phyloP scores from a whole-genome alignment of 1,140 invertebrate species.

The Samia ricini region DNA sequence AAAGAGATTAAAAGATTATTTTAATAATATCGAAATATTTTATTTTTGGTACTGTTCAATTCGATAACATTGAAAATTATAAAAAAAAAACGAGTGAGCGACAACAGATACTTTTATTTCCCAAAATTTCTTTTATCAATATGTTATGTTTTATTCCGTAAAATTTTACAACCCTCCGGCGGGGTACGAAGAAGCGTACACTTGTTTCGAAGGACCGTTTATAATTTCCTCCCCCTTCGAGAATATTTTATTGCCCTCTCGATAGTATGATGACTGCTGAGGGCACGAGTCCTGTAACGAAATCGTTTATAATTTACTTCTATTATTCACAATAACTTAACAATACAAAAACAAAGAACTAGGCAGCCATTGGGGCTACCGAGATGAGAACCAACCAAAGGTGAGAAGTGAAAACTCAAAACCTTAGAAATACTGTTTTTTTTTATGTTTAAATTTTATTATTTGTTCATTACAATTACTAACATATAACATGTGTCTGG shows the following conservation, averaged over 20 bases:
- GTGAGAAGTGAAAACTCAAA: too few relatives aligned
- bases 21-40: too few relatives aligned
- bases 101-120: conserved; percentile 9
- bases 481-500: too few relatives aligned
- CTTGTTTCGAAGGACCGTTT: too few relatives aligned
- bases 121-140: background rate
- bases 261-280: conserved; percentile 88
- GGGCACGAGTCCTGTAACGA: conserved; percentile 85
- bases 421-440: too few relatives aligned
- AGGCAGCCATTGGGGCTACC: too few relatives aligned
- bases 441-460: too few relatives aligned
- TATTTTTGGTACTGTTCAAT: background rate
- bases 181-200: background rate
- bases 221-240: too few relatives aligned
- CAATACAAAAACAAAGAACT: background rate
- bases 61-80: background rate
- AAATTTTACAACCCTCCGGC: background rate
- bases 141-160: background rate
- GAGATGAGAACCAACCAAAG: too few relatives aligned
- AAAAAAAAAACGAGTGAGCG: background rate
- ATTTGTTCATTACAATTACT: too few relatives aligned
- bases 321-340: background rate
- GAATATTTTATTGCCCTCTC: conserved; percentile 63
- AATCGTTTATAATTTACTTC: conserved; percentile 22
- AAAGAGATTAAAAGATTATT: too few relatives aligned